These are phyloP conservation scores for Lophius americanus DNA, from an alignment of 2,797 vertebrate genomes.

Conservation along the genomic window DNA sequence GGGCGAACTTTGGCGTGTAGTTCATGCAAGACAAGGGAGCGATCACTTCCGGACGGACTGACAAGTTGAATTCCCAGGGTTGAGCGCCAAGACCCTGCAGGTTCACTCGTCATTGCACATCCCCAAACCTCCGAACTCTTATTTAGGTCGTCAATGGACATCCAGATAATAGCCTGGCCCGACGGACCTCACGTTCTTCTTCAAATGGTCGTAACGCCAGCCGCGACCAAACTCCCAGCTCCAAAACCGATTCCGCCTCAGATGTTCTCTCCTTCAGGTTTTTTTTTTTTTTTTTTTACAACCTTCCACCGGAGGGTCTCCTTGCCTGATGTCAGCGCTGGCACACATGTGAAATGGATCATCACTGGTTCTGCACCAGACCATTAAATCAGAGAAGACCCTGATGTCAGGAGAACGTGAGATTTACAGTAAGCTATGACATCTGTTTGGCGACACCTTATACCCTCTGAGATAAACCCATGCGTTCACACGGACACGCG, in stretches of 20 bases:
- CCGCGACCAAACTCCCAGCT: no score
- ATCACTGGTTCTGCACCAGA: background rate
- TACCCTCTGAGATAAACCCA: slow-evolving; percentile 34
- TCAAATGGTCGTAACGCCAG: no score
- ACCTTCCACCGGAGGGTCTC: background rate
- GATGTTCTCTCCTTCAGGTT: background rate
- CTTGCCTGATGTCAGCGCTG: background rate
- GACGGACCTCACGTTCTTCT: no score
- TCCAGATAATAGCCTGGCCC: no score
- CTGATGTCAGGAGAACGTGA: slow-evolving; percentile 22
- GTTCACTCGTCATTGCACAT: no score
- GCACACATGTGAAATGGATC: slow-evolving; percentile 41
- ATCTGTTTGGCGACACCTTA: slow-evolving; percentile 47
- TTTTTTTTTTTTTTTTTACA: background rate
- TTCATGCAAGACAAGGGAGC: background rate
- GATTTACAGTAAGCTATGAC: slow-evolving; percentile 42
- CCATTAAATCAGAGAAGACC: slow-evolving; percentile 16
- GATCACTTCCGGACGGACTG: no score
- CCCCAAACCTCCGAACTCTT: no score
- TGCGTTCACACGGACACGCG: slow-evolving; percentile 26
- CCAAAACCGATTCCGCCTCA: no score
- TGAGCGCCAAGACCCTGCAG: no score
- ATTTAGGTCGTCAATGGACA: no score
- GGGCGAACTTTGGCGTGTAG: background rate
- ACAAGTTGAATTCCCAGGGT: no score